phyloP scores from a whole-genome alignment of 2,888 invertebrate genomes.

The Andrena marginata region DNA sequence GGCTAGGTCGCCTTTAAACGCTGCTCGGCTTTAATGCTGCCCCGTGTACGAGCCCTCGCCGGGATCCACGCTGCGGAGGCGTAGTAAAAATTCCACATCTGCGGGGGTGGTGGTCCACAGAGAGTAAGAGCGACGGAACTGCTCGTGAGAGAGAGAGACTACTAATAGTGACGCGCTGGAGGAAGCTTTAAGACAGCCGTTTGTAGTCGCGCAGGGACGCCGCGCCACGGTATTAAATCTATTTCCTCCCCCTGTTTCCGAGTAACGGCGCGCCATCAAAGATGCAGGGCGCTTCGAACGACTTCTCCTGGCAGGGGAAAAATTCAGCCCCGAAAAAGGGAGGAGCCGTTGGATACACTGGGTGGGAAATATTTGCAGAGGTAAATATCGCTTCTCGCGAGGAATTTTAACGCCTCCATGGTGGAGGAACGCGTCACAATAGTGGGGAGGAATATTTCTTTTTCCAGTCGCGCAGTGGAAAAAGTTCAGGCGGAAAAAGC shows the following conservation, averaged over 20 bases:
- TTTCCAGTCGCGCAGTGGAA: neutral
- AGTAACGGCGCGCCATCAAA: constrained; percentile 38
- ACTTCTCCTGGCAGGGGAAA: neutral
- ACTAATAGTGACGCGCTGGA: constrained; percentile 47
- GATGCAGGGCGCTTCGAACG: constrained; percentile 26
- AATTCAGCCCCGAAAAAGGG: neutral
- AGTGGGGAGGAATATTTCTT: neutral
- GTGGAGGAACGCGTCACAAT: too few relatives aligned
- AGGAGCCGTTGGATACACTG: neutral
- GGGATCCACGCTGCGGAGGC: constrained; percentile 73
- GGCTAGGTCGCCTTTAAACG: constrained; percentile 73
- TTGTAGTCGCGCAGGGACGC: constrained; percentile 44
- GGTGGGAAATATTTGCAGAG: neutral
- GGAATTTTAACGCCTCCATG: too few relatives aligned
- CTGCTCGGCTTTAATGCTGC: constrained; percentile 74
- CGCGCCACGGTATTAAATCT: constrained; percentile 50
- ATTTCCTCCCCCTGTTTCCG: constrained; percentile 51
- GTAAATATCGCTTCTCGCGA: neutral
- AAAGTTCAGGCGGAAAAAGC: neutral
- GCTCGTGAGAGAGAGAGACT: constrained; percentile 26
- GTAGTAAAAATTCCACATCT: constrained; percentile 80
- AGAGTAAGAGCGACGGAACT: constrained; percentile 16
- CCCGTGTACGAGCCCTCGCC: constrained; percentile 74
- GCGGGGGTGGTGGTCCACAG: constrained; percentile 59
- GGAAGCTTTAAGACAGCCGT: constrained; percentile 56